Evolutionary conservation across 2,113 vertebrate genomes (phyloP).

Genomic region (Zonotrichia leucophrys): DNA sequence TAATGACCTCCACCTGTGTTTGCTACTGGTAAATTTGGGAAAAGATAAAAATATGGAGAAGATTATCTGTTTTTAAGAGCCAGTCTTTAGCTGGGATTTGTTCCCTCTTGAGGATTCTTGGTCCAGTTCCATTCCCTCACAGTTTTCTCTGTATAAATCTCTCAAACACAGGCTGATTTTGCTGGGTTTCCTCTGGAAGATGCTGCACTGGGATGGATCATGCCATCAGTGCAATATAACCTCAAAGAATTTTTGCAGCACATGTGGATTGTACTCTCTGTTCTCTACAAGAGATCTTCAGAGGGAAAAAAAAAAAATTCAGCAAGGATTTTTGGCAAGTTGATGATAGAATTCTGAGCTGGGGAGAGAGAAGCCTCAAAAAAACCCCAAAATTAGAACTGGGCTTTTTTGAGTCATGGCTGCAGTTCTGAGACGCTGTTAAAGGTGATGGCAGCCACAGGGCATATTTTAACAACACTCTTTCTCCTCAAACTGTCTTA

Average conservation of each 20-base stretch:
- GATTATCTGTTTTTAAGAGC: neutral
- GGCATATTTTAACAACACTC: neutral
- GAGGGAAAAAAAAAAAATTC: neutral
- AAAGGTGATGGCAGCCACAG: neutral
- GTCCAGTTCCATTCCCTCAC: neutral
- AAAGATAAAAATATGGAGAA: neutral
- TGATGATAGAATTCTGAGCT: neutral
- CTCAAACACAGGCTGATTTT: neutral
- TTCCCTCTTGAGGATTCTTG: neutral
- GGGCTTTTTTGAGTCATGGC: neutral
- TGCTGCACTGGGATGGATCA: neutral
- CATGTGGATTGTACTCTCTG: neutral
- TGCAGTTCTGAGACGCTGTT: neutral
- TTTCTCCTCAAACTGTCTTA: neutral
- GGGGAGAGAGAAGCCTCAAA: neutral
- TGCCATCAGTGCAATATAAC: neutral
- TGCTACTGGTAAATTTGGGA: neutral
- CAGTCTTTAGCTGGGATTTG: neutral
- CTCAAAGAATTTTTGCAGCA: neutral
- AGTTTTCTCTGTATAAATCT: neutral
- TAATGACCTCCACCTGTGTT: neutral
- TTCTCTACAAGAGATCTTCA: neutral
- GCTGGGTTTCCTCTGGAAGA: neutral
- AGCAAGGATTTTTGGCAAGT: neutral
- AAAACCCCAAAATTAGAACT: neutral